Conservation (phyloP, 2,113 vertebrate species). For the Galeopterus variegatus region DNA sequence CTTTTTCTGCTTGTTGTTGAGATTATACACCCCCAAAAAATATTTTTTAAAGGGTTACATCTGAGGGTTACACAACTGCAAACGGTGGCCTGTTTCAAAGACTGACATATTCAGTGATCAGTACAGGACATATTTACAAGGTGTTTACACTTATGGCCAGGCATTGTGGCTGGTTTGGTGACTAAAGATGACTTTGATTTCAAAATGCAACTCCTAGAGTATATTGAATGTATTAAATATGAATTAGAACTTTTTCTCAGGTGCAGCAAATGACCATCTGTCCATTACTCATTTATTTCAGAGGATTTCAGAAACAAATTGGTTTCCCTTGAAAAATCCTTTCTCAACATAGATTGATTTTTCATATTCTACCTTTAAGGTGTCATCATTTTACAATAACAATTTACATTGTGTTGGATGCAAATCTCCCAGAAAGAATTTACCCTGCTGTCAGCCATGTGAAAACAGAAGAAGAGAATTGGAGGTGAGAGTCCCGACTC, state of each 20-base stretch:
- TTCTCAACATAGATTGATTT: background rate
- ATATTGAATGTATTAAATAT: constrained; percentile 52
- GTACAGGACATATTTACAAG: background rate
- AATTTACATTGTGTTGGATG: background rate
- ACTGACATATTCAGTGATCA: background rate
- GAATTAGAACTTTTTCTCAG: constrained; percentile 43
- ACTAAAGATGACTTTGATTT: constrained; percentile 10
- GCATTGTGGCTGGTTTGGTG: background rate
- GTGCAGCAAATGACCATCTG: constrained; percentile 11
- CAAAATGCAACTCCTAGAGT: background rate
- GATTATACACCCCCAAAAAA: background rate
- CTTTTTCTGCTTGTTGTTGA: background rate
- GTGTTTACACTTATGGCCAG: background rate
- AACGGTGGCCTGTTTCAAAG: background rate
- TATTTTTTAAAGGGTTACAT: fast-evolving
- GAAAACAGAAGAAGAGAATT: background rate
- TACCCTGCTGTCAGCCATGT: background rate
- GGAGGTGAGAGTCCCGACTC: background rate
- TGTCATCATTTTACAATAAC: constrained; percentile 8
- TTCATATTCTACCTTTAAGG: background rate
- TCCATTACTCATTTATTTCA: constrained; percentile 15
- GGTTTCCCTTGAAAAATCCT: constrained; percentile 30
- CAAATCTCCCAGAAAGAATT: background rate
- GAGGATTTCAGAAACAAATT: background rate
- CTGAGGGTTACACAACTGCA: background rate